These are phyloP conservation scores for Chionodraco myersi DNA, from an alignment of 2,113 vertebrate species.

Conservation along the genomic window DNA sequence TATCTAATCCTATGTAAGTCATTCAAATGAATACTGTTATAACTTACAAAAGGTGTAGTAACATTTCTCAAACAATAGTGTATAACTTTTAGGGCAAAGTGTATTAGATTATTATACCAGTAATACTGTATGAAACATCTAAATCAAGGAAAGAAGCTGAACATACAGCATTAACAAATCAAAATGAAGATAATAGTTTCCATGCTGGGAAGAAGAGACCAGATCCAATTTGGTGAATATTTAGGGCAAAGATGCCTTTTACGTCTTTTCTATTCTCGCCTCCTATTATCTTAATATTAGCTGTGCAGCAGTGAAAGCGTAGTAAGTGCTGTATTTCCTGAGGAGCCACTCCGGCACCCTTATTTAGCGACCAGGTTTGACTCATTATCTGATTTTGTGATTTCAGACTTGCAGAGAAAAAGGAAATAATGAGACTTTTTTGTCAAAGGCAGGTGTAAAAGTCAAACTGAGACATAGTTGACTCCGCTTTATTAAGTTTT, in stretches of 20 bases:
- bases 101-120: too few species aligned
- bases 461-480: constrained; percentile 10
- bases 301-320: constrained; percentile 6
- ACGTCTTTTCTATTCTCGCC: background rate
- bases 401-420: constrained; percentile 10
- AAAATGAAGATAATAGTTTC: constrained; percentile 19
- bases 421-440: constrained; percentile 31
- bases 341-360: constrained; percentile 5
- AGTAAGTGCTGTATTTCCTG: constrained; percentile 47
- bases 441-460: background rate
- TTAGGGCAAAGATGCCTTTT: background rate
- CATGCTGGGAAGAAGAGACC: constrained; percentile 1
- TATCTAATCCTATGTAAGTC: too few species aligned
- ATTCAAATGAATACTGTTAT: too few species aligned
- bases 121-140: too few species aligned
- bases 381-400: constrained; percentile 37
- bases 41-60: too few species aligned
- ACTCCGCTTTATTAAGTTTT: background rate
- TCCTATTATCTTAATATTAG: constrained; percentile 22
- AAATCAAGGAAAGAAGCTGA: too few species aligned
- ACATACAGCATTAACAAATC: too few species aligned
- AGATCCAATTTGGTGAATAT: constrained; percentile 6
- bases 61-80: too few species aligned
- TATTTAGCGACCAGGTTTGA: constrained; percentile 1
- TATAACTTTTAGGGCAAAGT: too few species aligned